A percentile compares a stretch with the other conserved stretches of the same genome.
Evolutionary conservation across 1,140 invertebrate species (phyloP).

Genomic region (Drosophila tsacasi): DNA sequence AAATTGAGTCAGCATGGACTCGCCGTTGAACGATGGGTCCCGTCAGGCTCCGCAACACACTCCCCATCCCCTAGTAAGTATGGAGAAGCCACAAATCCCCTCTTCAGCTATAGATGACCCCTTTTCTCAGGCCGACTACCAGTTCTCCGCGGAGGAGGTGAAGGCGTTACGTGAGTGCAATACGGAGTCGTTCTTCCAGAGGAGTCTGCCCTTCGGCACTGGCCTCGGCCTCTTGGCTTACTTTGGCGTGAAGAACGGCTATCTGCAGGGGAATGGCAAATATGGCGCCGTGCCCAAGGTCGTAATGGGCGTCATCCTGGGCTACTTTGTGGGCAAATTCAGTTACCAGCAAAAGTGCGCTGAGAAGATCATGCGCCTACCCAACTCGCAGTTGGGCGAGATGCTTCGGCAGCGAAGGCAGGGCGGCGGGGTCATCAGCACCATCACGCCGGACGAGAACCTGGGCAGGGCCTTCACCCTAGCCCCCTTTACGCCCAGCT

Average conservation of each 20-base stretch:
- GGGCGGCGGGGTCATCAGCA: constrained; percentile 60
- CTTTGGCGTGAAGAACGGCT: constrained; percentile 88
- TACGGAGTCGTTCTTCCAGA: constrained; percentile 89
- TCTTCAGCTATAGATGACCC: background rate
- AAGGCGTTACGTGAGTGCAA: constrained; percentile 90
- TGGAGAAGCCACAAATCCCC: no score
- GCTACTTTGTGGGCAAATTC: constrained; percentile 91
- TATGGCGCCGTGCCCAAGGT: constrained; percentile 90
- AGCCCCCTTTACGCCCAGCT: constrained; percentile 84
- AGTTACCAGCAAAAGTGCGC: constrained; percentile 91
- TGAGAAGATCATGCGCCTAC: constrained; percentile 91
- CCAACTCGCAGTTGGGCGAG: constrained; percentile 84
- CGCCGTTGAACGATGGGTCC: constrained; percentile 41
- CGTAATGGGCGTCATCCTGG: constrained; percentile 87
- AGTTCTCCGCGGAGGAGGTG: constrained; percentile 86
- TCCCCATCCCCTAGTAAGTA: constrained; percentile 57
- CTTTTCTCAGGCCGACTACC: constrained; percentile 86
- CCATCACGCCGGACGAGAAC: constrained; percentile 82
- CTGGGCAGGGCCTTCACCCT: constrained; percentile 85
- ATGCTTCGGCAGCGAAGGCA: constrained; percentile 67
- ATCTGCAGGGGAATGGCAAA: constrained; percentile 85
- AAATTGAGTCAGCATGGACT: constrained; percentile 61
- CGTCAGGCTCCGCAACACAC: constrained; percentile 7
- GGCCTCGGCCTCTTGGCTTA: constrained; percentile 87
- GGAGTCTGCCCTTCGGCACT: constrained; percentile 89